Conservation (phyloP, 2,797 vertebrate genomes). For the Falco rusticolus region DNA sequence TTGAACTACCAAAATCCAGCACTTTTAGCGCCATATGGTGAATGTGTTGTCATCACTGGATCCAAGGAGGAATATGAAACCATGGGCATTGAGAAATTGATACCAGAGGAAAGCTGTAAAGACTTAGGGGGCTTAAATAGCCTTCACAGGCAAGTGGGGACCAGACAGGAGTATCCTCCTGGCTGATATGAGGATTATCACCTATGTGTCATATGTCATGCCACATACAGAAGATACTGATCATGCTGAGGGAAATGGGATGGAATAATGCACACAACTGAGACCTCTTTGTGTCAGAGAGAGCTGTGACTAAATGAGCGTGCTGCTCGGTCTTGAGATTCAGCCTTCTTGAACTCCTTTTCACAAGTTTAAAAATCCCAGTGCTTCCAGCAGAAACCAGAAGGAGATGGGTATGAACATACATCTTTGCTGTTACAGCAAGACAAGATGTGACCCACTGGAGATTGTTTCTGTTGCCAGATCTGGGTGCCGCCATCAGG, state of each 20-base stretch:
- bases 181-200: conserved; percentile 11
- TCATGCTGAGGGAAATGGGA: background rate
- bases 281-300: background rate
- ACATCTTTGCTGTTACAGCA: background rate
- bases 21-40: background rate
- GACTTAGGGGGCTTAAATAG: background rate
- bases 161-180: background rate
- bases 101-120: background rate
- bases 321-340: background rate
- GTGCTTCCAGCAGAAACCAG: background rate
- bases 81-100: background rate
- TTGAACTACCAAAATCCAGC: background rate
- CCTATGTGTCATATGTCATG: background rate
- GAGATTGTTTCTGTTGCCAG: background rate
- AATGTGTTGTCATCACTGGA: background rate
- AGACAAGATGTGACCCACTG: background rate
- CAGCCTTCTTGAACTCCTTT: background rate
- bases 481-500: background rate
- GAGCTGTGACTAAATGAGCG: background rate
- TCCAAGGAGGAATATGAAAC: background rate
- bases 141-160: background rate
- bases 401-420: background rate
- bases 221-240: background rate
- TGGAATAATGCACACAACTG: background rate
- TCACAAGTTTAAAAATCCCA: background rate